A percentile compares a stretch with the other conserved stretches of the same genome.
Evolutionary conservation across 2,888 invertebrate species (phyloP).

Genomic region (Trissoscelio sp.): DNA sequence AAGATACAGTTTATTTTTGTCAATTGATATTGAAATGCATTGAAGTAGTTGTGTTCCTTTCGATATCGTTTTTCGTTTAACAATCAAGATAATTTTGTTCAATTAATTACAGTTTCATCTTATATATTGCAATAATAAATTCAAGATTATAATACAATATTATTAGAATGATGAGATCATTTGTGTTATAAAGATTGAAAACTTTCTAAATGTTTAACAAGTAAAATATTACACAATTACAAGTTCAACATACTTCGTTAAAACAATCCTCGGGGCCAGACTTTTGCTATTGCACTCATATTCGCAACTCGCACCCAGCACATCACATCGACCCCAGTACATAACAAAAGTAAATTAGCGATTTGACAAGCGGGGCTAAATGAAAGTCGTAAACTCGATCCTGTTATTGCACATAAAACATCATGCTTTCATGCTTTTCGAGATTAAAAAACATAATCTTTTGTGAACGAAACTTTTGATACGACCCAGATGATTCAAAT

Average conservation of each 20-base stretch:
- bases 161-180: not conserved
- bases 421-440: constrained; percentile 15
- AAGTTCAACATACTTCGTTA: constrained; percentile 42
- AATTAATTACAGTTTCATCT: no score
- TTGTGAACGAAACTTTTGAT: not conserved
- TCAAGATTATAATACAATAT: no score
- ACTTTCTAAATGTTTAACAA: not conserved
- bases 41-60: not conserved
- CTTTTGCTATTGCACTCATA: constrained; percentile 32
- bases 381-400: constrained; percentile 52
- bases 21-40: not conserved
- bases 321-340: constrained; percentile 39
- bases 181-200: not conserved
- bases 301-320: constrained; percentile 12
- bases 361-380: constrained; percentile 43
- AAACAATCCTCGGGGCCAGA: constrained; percentile 18
- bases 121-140: no score
- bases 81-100: no score
- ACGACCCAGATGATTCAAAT: not conserved
- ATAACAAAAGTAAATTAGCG: constrained; percentile 54
- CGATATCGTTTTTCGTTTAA: not conserved
- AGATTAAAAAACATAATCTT: constrained; percentile 3
- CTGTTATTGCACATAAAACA: constrained; percentile 38
- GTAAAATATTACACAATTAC: constrained; percentile 5
- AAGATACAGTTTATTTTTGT: constrained; percentile 8